These are phyloP conservation scores for Lepidurus couesii DNA, from an alignment of 1,140 invertebrate species.

Conservation along the genomic window DNA sequence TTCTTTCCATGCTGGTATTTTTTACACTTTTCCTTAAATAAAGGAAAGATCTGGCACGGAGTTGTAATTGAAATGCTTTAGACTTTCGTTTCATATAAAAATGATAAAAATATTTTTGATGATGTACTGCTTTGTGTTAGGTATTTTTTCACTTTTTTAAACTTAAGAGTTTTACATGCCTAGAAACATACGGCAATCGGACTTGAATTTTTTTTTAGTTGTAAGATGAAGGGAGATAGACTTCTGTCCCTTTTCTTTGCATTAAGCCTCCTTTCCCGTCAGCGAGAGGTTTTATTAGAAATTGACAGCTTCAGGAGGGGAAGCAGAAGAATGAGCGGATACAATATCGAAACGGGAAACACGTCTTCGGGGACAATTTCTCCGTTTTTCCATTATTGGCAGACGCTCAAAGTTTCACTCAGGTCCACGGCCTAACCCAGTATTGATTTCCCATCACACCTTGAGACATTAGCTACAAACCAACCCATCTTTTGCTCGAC, in stretches of 20 bases:
- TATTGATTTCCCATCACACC: neutral
- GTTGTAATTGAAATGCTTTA: neutral
- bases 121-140: no score
- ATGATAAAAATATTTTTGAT: no score
- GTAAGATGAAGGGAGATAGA: no score
- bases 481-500: neutral
- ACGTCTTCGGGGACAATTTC: neutral
- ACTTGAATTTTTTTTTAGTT: no score
- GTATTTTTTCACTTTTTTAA: no score
- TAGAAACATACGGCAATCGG: no score
- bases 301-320: neutral
- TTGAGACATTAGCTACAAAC: neutral
- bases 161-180: no score
- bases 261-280: no score
- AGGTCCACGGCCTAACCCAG: neutral
- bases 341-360: neutral
- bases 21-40: neutral
- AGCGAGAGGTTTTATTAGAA: no score
- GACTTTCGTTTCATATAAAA: neutral
- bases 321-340: neutral
- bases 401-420: neutral
- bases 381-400: constrained; percentile 2
- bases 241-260: no score
- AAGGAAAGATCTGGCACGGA: neutral
- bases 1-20: neutral